Percentiles rank a stretch among this genome's conserved stretches.
These are phyloP conservation scores for Rutilus rutilus DNA, from an alignment of 2,113 vertebrate genomes.

Conservation along the genomic window DNA sequence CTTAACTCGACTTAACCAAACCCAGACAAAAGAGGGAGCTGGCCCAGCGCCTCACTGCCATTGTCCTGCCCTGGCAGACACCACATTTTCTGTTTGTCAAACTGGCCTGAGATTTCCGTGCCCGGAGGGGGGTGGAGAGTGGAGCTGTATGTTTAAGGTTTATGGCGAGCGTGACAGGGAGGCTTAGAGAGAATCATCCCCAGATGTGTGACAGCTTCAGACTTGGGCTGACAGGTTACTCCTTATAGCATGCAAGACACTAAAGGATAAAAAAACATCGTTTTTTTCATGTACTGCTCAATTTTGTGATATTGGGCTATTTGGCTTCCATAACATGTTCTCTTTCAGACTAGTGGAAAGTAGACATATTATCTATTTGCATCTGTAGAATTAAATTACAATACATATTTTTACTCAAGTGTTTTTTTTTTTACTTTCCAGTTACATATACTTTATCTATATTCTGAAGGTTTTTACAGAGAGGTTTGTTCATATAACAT, in stretches of 20 bases:
- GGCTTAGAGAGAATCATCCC: background rate
- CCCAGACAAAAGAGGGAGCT: slow-evolving; percentile 75
- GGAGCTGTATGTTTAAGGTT: background rate
- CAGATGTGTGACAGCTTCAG: slow-evolving; percentile 29
- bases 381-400: background rate
- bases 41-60: slow-evolving; percentile 72
- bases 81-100: slow-evolving; percentile 76
- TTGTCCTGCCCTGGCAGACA: slow-evolving; percentile 75
- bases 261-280: background rate
- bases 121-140: slow-evolving; percentile 24
- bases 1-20: slow-evolving; percentile 80
- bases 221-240: slow-evolving; percentile 16
- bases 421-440: too few relatives aligned
- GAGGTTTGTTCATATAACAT: background rate
- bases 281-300: background rate
- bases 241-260: background rate
- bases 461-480: background rate
- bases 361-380: background rate
- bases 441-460: background rate
- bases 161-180: slow-evolving; percentile 21
- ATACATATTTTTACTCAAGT: background rate
- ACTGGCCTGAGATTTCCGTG: slow-evolving; percentile 56
- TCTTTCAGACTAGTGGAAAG: background rate
- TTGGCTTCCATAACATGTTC: background rate
- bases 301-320: background rate